These are phyloP conservation scores for Caerostris extrusa DNA, from an alignment of 1,140 invertebrate species.

Conservation along the genomic window DNA sequence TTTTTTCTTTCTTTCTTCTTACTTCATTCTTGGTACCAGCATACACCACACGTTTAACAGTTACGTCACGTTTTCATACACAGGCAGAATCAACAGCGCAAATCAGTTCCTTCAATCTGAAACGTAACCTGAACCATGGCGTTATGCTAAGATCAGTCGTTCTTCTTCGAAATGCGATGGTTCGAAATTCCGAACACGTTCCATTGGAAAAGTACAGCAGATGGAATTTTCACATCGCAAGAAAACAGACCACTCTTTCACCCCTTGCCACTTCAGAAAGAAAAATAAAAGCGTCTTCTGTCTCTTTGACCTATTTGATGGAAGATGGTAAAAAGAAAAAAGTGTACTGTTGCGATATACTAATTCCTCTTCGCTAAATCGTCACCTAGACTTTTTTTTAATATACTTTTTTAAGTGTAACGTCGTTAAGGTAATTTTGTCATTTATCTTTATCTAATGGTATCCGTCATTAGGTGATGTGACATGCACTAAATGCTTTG, in stretches of 20 bases:
- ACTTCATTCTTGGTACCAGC: background rate
- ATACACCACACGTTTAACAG: background rate
- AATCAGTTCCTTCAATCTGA: conserved; percentile 23
- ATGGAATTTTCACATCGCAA: background rate
- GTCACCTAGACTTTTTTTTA: background rate
- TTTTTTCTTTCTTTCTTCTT: background rate
- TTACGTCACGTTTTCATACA: background rate
- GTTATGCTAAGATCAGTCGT: background rate
- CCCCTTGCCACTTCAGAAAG: background rate
- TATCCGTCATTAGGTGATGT: background rate
- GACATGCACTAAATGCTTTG: background rate
- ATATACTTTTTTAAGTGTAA: no score
- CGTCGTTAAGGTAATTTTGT: background rate
- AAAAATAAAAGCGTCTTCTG: background rate
- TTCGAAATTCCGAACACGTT: background rate
- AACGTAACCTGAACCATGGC: background rate
- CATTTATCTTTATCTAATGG: background rate
- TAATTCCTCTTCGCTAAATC: background rate
- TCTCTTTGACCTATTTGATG: conserved; percentile 1
- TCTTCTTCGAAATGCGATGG: background rate
- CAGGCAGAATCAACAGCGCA: background rate
- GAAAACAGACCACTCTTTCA: background rate
- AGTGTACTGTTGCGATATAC: background rate
- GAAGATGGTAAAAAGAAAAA: background rate
- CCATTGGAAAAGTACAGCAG: background rate